Evolutionary conservation across 2,113 vertebrate species (phyloP).

Genomic region (Melanostigma gelatinosum): DNA sequence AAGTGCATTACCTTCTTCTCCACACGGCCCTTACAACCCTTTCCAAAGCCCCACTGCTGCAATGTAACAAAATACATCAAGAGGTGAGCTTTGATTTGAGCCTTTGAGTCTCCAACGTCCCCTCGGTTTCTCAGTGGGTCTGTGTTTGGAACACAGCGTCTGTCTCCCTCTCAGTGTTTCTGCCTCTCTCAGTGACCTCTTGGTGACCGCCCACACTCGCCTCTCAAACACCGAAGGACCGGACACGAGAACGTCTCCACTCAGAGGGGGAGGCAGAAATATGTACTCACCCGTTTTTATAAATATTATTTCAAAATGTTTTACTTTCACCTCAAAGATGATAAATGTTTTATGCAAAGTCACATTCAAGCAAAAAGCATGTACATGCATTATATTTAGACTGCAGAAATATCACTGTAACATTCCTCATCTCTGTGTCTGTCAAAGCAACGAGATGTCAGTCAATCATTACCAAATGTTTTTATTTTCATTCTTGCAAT

Average conservation of each 20-base stretch:
- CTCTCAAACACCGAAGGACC: slow-evolving; percentile 23
- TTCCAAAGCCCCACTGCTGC: slow-evolving; percentile 30
- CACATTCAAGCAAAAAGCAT: slow-evolving; percentile 10
- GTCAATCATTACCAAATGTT: not conserved
- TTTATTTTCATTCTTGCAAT: not conserved
- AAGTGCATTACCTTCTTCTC: slow-evolving; percentile 52
- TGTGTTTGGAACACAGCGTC: slow-evolving; percentile 15
- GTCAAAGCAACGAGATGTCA: not conserved
- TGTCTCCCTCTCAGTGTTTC: slow-evolving; percentile 12
- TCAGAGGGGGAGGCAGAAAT: slow-evolving; percentile 25
- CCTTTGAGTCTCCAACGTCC: slow-evolving; percentile 33
- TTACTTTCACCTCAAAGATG: slow-evolving; percentile 15
- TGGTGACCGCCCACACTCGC: slow-evolving; percentile 39
- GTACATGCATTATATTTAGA: not conserved
- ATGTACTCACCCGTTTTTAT: not conserved
- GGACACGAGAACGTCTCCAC: slow-evolving; percentile 32
- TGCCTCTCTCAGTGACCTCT: slow-evolving; percentile 44
- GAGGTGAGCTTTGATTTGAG: slow-evolving; percentile 63
- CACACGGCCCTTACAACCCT: slow-evolving; percentile 33
- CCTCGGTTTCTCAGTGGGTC: slow-evolving; percentile 17
- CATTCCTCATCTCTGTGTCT: not conserved
- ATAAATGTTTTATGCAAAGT: slow-evolving; percentile 44
- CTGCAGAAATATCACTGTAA: not conserved
- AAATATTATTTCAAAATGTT: slow-evolving; percentile 26
- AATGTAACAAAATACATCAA: slow-evolving; percentile 49